Conservation (phyloP, 2,888 invertebrate genomes). For the Metacarcinus magister region DNA sequence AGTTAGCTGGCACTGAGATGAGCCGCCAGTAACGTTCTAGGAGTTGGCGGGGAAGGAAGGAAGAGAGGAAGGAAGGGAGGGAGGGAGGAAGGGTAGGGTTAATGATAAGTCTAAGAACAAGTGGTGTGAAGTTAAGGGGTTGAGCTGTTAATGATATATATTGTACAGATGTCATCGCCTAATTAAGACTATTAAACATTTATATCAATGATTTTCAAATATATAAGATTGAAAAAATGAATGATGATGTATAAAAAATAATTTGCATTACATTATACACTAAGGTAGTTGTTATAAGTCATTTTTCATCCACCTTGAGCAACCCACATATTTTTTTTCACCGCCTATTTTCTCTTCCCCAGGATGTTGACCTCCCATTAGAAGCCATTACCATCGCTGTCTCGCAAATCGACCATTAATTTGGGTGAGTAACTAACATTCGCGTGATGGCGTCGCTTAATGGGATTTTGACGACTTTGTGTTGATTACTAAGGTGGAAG, state of each 20-base stretch:
- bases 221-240: too few relatives aligned
- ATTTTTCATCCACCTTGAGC: not conserved
- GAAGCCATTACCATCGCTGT: not conserved
- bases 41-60: not conserved
- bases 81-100: not conserved
- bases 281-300: not conserved
- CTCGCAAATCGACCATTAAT: slow-evolving; percentile 41
- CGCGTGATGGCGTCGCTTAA: not conserved
- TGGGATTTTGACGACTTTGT: slow-evolving; percentile 21
- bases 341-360: not conserved
- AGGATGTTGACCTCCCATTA: not conserved
- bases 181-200: too few relatives aligned
- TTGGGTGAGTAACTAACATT: slow-evolving; percentile 18
- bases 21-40: not conserved
- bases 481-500: not conserved
- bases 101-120: not conserved
- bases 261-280: not conserved
- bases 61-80: not conserved
- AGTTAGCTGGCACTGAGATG: not conserved
- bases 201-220: too few relatives aligned
- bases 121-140: not conserved
- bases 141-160: too few relatives aligned
- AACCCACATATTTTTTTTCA: not conserved
- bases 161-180: too few relatives aligned
- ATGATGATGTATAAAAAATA: too few relatives aligned